Percentiles rank a stretch among this genome's conserved stretches.
phyloP scores from a whole-genome alignment of 2,888 invertebrate species.

The Zootermopsis nevadensis region DNA sequence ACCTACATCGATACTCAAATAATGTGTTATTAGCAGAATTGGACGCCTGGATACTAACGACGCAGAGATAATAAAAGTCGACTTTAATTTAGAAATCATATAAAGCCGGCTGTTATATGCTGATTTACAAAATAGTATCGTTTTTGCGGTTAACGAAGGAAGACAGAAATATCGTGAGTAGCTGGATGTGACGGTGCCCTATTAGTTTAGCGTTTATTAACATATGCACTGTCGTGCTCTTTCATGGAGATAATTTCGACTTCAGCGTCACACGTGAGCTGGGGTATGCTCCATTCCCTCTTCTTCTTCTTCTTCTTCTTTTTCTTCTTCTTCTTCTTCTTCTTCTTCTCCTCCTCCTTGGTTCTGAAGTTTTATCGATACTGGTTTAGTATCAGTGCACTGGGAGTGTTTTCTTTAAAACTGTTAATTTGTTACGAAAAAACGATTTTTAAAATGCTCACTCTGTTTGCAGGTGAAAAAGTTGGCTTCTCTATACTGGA shows the following conservation, averaged over 20 bases:
- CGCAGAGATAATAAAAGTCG: slow-evolving; percentile 37
- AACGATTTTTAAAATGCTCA: not conserved
- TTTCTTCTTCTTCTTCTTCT: too few relatives aligned
- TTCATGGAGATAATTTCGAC: not conserved
- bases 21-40: slow-evolving; percentile 43
- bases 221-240: not conserved
- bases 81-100: slow-evolving; percentile 43
- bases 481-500: too few relatives aligned
- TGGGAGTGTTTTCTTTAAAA: not conserved
- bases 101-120: slow-evolving; percentile 23
- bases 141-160: slow-evolving; percentile 14
- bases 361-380: not conserved
- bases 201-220: not conserved
- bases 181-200: not conserved
- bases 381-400: not conserved
- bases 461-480: not conserved
- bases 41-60: slow-evolving; percentile 18
- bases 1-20: slow-evolving; percentile 44
- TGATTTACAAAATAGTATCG: slow-evolving; percentile 41
- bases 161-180: slow-evolving; percentile 27
- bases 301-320: not conserved
- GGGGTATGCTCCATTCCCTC: not conserved
- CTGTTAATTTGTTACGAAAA: not conserved
- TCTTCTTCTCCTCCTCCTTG: not conserved
- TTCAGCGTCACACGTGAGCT: not conserved